Conservation (phyloP, 2,888 invertebrate species). For the Eilema sororculum region DNA sequence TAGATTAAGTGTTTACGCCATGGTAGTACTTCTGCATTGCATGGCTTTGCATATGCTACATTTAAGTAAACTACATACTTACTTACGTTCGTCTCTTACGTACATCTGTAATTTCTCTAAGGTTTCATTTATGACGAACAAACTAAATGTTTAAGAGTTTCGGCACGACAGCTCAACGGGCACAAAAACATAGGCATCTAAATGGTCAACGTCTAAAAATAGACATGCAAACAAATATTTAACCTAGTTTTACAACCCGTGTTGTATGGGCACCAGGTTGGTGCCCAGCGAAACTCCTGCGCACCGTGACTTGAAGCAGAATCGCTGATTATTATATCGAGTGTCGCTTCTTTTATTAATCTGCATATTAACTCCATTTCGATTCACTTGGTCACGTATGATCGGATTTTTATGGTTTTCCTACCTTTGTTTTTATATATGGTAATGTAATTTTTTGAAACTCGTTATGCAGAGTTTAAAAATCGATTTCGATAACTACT, state of each 20-base stretch:
- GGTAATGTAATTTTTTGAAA: constrained; percentile 45
- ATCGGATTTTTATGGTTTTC: constrained; percentile 54
- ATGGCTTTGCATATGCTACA: too few relatives aligned
- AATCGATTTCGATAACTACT: constrained; percentile 49
- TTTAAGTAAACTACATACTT: too few relatives aligned
- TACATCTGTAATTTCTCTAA: background rate
- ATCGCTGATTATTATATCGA: constrained; percentile 68
- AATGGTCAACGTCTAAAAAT: constrained; percentile 46
- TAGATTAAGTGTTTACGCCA: too few relatives aligned
- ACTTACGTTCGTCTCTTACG: too few relatives aligned
- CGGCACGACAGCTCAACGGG: constrained; percentile 39
- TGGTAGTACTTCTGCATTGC: too few relatives aligned
- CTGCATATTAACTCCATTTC: constrained; percentile 71
- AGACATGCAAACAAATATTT: constrained; percentile 48
- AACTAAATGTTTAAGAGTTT: constrained; percentile 31
- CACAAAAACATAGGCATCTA: constrained; percentile 42
- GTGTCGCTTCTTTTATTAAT: constrained; percentile 66
- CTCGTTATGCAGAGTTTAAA: constrained; percentile 49
- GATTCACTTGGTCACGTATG: constrained; percentile 48
- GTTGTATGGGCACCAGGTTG: constrained; percentile 23
- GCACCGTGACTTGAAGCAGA: constrained; percentile 78
- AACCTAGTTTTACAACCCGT: constrained; percentile 42
- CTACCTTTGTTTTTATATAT: constrained; percentile 56
- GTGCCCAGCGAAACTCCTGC: constrained; percentile 62
- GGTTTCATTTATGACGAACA: background rate